Evolutionary conservation across 2,888 invertebrate species (phyloP).

Genomic region (Ceriagrion tenellum): DNA sequence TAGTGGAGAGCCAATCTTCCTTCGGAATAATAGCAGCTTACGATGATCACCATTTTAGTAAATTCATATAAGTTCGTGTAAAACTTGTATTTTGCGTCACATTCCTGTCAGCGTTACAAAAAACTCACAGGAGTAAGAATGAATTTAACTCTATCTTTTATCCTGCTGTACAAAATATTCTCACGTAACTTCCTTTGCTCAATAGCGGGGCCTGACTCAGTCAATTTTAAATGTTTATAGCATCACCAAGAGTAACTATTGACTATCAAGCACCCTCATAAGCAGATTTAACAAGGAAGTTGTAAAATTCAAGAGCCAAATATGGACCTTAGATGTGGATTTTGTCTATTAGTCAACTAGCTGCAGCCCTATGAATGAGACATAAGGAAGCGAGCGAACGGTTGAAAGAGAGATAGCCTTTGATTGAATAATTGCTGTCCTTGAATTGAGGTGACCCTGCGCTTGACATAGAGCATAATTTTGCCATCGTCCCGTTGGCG

Average conservation of each 20-base stretch:
- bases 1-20: too few relatives aligned
- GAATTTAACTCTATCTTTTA: too few relatives aligned
- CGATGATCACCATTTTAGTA: too few relatives aligned
- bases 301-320: neutral
- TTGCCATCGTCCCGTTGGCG: neutral
- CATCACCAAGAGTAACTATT: neutral
- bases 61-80: too few relatives aligned
- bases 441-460: neutral
- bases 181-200: too few relatives aligned
- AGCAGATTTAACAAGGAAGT: neutral
- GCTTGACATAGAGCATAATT: neutral
- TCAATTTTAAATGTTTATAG: neutral
- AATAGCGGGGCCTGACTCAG: too few relatives aligned
- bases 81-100: too few relatives aligned
- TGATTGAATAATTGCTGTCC: neutral
- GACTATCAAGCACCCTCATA: neutral
- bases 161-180: too few relatives aligned
- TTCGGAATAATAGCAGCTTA: too few relatives aligned
- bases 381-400: neutral
- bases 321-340: neutral
- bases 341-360: neutral
- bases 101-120: too few relatives aligned
- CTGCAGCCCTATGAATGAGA: neutral
- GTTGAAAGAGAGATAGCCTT: neutral
- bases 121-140: too few relatives aligned